phyloP scores from a whole-genome alignment of 37 sponge, comb jelly and placozoan species.

The Aplysina aerophoba region DNA sequence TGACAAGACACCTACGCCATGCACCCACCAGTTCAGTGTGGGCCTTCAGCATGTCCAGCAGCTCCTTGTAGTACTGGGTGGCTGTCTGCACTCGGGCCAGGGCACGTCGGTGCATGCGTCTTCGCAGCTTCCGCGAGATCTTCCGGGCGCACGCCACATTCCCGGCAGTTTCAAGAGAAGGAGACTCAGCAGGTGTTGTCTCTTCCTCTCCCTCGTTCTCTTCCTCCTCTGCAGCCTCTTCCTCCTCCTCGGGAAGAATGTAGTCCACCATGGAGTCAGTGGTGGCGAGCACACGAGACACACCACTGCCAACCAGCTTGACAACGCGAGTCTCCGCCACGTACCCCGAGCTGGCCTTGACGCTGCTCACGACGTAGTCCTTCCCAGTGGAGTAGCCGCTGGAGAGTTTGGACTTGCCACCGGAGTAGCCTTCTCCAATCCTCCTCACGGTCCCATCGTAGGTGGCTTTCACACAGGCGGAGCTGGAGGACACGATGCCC shows the following conservation, averaged over 20 bases:
- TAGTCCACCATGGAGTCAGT: conserved; percentile 65
- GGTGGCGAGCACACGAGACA: conserved; percentile 37
- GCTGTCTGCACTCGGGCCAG: conserved; percentile 46
- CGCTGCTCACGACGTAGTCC: background rate
- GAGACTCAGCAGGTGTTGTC: background rate
- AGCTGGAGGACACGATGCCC: background rate
- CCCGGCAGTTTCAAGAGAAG: conserved; percentile 20
- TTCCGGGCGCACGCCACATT: conserved; percentile 36
- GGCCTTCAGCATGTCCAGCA: conserved; percentile 54
- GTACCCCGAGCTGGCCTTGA: conserved; percentile 33
- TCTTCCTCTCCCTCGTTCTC: conserved; percentile 28
- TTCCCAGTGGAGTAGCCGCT: conserved; percentile 32
- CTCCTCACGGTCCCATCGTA: background rate
- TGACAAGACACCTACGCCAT: background rate
- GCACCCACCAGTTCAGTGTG: conserved; percentile 61
- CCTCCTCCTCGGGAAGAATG: conserved; percentile 54
- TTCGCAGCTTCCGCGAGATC: conserved; percentile 55
- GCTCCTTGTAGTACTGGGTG: conserved; percentile 38
- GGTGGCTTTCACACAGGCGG: background rate
- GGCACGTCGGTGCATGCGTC: conserved; percentile 57
- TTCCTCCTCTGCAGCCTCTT: conserved; percentile 42
- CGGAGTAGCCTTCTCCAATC: background rate
- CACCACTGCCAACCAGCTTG: conserved; percentile 53
- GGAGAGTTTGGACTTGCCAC: conserved; percentile 7
- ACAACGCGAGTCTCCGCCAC: conserved; percentile 63